These are phyloP conservation scores for Sturnus vulgaris DNA, from an alignment of 2,113 vertebrate genomes.

Conservation along the genomic window DNA sequence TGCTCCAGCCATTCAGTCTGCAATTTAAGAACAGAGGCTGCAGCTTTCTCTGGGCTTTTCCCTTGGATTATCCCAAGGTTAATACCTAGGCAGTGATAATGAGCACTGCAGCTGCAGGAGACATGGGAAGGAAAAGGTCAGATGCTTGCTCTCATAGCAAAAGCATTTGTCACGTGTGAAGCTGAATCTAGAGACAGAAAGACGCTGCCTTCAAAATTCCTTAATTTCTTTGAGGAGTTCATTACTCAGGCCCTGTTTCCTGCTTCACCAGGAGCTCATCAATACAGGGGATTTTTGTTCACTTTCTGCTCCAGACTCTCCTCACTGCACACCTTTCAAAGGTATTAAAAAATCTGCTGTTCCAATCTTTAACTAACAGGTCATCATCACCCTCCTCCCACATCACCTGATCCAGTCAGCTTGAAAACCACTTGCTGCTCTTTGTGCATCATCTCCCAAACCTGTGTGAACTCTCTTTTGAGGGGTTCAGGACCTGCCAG, in stretches of 20 bases:
- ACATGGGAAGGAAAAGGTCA: constrained; percentile 32
- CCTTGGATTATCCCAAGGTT: constrained; percentile 3
- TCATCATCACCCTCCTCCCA: background rate
- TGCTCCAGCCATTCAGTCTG: background rate
- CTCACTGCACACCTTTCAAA: background rate
- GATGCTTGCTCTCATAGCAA: background rate
- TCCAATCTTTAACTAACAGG: background rate
- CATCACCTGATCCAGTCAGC: background rate
- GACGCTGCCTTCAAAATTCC: constrained; percentile 31
- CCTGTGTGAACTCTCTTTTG: background rate
- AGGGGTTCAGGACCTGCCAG: background rate
- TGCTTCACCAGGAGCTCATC: background rate
- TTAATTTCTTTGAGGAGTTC: constrained; percentile 40
- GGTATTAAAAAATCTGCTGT: background rate
- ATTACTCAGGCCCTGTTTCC: background rate
- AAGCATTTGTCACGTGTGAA: background rate
- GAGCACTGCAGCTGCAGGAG: background rate
- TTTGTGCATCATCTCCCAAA: background rate
- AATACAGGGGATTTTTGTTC: background rate
- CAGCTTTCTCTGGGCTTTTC: background rate
- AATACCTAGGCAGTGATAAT: constrained; percentile 29
- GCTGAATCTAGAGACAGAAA: background rate
- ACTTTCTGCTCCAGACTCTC: background rate
- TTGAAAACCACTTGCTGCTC: background rate
- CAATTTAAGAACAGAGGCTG: background rate